Base-by-base conservation (phyloP, 2,888 invertebrate genomes). In the Branchellion lobata region DNA sequence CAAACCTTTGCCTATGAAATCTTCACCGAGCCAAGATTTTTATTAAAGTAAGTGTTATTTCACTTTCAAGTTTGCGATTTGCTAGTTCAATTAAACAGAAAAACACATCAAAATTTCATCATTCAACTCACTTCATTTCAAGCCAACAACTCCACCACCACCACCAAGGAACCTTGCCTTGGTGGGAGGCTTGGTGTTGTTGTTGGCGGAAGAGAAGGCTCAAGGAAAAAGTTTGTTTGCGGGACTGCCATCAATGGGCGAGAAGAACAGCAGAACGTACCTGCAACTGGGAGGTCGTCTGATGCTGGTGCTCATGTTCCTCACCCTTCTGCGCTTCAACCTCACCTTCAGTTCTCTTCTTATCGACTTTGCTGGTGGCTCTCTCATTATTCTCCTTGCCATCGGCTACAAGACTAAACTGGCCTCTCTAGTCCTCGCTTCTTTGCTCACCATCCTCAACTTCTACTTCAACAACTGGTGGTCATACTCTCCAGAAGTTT, bases 401-500 rank as follows among this genome's bases (percentile, higher is more conserved):
- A 91, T 99, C 83, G 99, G 99, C 79, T 98, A 94, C 90, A 99
- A 99, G 89, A 99, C 99, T 68, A 99, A 99, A 90, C 91, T 99
- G 85, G 96, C 96, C 80, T 96, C 99, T 51, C 90, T 99, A 82
- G 92, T 96, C 86, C 91, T 99, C 83, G 97, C 98, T 78, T 87
- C 93, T 78, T 92, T 98, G 88, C 91, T 99, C 76, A 90, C 92
- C 1, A 90, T 92, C 72, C 91, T 99, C 85, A 99, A 99, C 89
- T 91, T 98, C 84, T 98, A 96, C 88, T 94, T 97, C 89, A 99
- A 99, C 88, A 94, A 96, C 83, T 99, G 96, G 95, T 99, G 99
- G 99, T 91, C 91, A 85, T 93, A 98, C 87, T 95, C 97, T 1
- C 91, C 93, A 8, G 94, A 96, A 88, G 95, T 95, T 86, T 96